phyloP scores from a whole-genome alignment of 53 echinoderm and acorn worm species.

The Holothuria leucospilota region DNA sequence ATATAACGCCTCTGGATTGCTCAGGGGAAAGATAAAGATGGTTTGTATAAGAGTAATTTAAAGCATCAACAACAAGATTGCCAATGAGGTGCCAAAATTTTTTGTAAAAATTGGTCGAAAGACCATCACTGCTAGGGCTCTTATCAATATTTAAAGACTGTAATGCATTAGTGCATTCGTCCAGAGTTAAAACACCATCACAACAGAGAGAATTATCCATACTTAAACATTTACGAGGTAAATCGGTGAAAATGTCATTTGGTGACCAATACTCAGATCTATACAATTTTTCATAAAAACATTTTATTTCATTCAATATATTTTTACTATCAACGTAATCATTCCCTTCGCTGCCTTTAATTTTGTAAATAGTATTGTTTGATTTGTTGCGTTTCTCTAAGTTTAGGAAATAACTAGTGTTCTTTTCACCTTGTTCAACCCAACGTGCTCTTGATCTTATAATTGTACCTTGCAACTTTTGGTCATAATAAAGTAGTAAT shows the following conservation, averaged over 20 bases:
- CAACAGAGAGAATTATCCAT: too few relatives aligned
- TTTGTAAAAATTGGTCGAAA: too few relatives aligned
- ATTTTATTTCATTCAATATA: background rate
- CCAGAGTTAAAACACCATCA: too few relatives aligned
- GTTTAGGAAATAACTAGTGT: background rate
- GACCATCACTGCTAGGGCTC: constrained; percentile 8
- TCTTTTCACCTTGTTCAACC: background rate
- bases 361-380: background rate
- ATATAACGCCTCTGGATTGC: too few relatives aligned
- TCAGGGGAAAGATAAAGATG: too few relatives aligned
- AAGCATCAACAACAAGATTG: background rate
- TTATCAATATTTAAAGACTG: background rate
- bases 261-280: background rate
- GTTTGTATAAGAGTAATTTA: too few relatives aligned
- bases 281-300: background rate
- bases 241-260: background rate
- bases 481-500: too few relatives aligned
- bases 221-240: background rate
- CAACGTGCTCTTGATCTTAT: background rate
- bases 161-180: background rate
- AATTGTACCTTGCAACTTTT: too few relatives aligned
- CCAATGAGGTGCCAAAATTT: too few relatives aligned
- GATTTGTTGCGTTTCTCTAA: too few relatives aligned
- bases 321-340: background rate
- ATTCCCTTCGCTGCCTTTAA: background rate